A percentile compares a stretch with the other conserved stretches of the same genome.
Conservation (phyloP, 1,140 invertebrate species). For the Brachionus sp. region DNA sequence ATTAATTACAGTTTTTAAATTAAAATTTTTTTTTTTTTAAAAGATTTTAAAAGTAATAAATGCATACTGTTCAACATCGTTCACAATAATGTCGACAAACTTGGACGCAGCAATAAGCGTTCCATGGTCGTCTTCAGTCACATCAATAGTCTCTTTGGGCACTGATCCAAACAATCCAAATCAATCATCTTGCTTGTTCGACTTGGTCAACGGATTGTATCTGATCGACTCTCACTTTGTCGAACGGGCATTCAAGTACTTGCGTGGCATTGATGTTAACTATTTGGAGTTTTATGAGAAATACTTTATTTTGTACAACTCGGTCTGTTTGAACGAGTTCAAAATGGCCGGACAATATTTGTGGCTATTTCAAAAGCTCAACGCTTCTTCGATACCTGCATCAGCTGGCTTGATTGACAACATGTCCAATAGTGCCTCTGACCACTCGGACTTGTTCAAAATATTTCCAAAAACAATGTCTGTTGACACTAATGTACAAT, state of each 20-base stretch:
- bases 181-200: conserved; percentile 4
- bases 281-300: conserved; percentile 32
- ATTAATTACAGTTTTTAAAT: too few relatives aligned
- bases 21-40: background rate
- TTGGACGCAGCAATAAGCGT: conserved; percentile 22
- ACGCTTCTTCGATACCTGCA: background rate
- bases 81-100: conserved; percentile 7
- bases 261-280: background rate
- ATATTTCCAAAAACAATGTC: conserved; percentile 4
- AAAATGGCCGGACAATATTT: conserved; percentile 19
- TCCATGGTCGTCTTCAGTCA: background rate
- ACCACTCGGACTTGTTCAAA: background rate
- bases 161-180: conserved; percentile 7
- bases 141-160: conserved; percentile 7
- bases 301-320: conserved; percentile 17
- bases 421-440: background rate
- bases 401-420: background rate
- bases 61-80: background rate
- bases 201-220: conserved; percentile 17
- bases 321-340: background rate
- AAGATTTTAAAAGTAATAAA: conserved; percentile 31
- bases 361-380: conserved; percentile 24
- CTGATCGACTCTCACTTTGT: conserved; percentile 17
- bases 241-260: conserved; percentile 13
- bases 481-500: background rate